Base-by-base conservation (phyloP, 1,140 invertebrate genomes). In the Potamilus streckersoni region DNA sequence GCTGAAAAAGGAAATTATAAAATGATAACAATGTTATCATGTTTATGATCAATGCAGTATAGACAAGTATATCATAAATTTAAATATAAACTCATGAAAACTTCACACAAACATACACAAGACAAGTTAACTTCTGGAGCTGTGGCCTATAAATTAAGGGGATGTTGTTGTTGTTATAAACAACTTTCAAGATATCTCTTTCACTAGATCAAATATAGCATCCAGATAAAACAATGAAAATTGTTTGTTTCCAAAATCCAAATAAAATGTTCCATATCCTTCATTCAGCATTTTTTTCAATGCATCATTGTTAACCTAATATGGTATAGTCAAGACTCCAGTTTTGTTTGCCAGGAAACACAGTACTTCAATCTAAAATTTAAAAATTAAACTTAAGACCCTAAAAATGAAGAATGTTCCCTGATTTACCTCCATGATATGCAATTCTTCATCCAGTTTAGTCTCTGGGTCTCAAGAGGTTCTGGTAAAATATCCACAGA, bases 371-470 rank as follows among this genome's bases (percentile, higher is more conserved):
- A 31, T 55, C n/a, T 5, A 8, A 19, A 65, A 73, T 64, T 64
- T 8, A 11, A 16, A 38, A 12, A 20, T 49, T 19, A 17, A 69
- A 69, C 31, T 68, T 17, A 56, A 27, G 2, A 49, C 38, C 38
- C 38, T 8, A 49, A 49, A 8, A 49, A 49, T 5, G 38, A 49
- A 49, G 11, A 49, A 49, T 31, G 38, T 49, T 6, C 38, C 0
- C 38, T 49, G 6, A 55, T 65, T 67, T 79, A 88, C 87, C 87
- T 88, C 87, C 87, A 88, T 4, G 85, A 84, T 15, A 78, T 69
- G 79, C 87, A 88, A 17, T 79, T 79, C 65, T 87, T 84, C 5
- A 88, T 87, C 83, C 86, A 88, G 2, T 66, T 70, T 14, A 84
- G 69, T 57, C 87, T 63, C 14, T 74, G 68, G 27, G 68, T 49